These are phyloP conservation scores for Phoebastria nigripes DNA, from an alignment of 2,797 vertebrate genomes.

Conservation along the genomic window DNA sequence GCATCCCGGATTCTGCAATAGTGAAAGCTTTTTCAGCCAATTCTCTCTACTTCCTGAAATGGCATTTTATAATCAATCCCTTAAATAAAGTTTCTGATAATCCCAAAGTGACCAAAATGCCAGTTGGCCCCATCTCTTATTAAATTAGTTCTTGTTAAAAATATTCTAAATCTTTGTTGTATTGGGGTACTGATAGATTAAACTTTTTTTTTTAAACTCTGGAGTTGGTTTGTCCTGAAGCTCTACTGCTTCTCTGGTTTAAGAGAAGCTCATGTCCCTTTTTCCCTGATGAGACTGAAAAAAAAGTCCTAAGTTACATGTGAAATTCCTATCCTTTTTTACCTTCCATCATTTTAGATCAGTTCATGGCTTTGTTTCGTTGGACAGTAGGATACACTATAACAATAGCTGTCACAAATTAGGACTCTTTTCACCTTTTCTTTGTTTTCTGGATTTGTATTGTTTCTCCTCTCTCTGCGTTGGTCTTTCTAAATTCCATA, in stretches of 20 bases:
- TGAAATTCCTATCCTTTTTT: neutral
- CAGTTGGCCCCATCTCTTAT: neutral
- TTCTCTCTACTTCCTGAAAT: neutral
- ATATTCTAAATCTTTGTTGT: neutral
- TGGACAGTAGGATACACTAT: neutral
- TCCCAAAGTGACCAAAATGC: neutral
- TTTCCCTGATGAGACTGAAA: neutral
- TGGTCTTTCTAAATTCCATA: neutral
- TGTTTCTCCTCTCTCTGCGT: neutral
- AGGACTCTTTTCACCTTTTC: neutral
- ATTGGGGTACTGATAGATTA: neutral
- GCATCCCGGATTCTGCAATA: neutral
- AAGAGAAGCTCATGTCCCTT: neutral
- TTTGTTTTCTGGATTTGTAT: neutral
- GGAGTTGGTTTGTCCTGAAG: neutral
- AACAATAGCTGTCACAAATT: neutral
- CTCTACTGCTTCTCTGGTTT: neutral
- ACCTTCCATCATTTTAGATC: neutral
- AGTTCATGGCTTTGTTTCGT: neutral
- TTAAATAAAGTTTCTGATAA: neutral
- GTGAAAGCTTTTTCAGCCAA: neutral
- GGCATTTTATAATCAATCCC: neutral
- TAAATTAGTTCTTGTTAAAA: neutral
- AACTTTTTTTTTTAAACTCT: neutral
- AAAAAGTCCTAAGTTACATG: neutral